Evolutionary conservation across 2,113 vertebrate genomes (phyloP).

Genomic region (Zingel zingel): DNA sequence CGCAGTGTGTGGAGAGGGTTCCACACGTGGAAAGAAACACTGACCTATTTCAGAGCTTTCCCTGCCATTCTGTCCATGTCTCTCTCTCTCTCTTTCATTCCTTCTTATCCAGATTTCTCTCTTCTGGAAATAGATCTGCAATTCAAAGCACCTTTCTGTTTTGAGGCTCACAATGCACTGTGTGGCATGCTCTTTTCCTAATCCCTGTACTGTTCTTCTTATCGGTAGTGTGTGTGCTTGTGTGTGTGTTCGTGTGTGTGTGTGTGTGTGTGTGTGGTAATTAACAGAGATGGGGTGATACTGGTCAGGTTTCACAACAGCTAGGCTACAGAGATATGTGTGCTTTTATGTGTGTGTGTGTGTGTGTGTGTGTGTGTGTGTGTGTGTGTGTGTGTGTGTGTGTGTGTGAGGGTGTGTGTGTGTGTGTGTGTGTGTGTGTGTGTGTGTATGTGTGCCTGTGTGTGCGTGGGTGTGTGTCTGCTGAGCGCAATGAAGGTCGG

Average conservation of each 20-base stretch:
- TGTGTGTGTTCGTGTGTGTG: background rate
- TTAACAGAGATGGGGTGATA: background rate
- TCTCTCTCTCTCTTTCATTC: background rate
- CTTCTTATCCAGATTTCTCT: slow-evolving; percentile 1
- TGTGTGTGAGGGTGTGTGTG: too few relatives aligned
- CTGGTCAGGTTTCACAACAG: slow-evolving; percentile 32
- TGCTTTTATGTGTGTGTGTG: background rate
- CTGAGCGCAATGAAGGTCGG: background rate
- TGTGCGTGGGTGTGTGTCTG: background rate
- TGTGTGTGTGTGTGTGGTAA: too few relatives aligned
- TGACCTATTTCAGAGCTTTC: slow-evolving; percentile 50
- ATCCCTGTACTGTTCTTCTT: background rate
- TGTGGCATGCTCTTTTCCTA: slow-evolving; percentile 3
- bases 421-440: too few relatives aligned
- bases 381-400: too few relatives aligned
- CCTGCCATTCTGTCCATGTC: background rate
- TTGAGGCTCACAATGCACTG: slow-evolving; percentile 6
- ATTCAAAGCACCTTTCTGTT: slow-evolving; percentile 29
- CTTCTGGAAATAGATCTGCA: slow-evolving; percentile 26
- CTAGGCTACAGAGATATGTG: slow-evolving; percentile 25
- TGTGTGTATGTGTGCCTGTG: background rate
- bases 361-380: background rate
- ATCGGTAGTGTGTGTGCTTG: background rate
- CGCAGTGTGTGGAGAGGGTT: slow-evolving; percentile 9
- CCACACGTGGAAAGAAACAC: slow-evolving; percentile 12